Base-by-base conservation (phyloP, 2,888 invertebrate species). In the Drosophila buzzatii region DNA sequence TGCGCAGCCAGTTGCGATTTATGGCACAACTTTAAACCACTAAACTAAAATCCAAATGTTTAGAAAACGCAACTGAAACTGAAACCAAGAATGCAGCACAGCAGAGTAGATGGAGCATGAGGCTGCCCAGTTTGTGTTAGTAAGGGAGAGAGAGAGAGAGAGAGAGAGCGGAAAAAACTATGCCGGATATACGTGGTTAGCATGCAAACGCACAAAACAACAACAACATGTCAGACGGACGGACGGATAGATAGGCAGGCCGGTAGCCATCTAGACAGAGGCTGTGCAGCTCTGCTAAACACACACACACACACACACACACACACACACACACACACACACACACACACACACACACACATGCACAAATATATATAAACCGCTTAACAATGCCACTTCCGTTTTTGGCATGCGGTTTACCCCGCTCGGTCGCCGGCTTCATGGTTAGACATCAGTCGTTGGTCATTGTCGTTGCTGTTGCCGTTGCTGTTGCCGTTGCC, bases 381-480 rank as follows among this genome's bases (percentile, higher is more conserved):
- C 86, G 86, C 90, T 90, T 90, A 86, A 86, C 86, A 86, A 90
- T 88, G 90, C 90, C 90, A 86, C 90, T 86, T 86, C 86, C 86
- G 86, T 82, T 88, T 86, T 85, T 88, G 90, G 86, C 85, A 86
- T 86, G 85, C 83, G 85, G 90, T 87, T 85, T 82, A 70, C 89
- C 89, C 82, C 70, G 79, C 76, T 71, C 69, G 65, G 70, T 63
- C 73, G 70, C 71, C 74, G 75, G 80, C 70, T 72, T 76, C 73
- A 64, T 79, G 76, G 86, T 84, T 83, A 69, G 86, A 69, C 73
- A 85, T 73, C 81, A 76, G 80, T 73, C 65, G 62, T 60, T 65
- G 80, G 76, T 67, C 77, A 77, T 77, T 75, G 70, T 66, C 63
- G 56, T 79, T 59, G 62, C 58, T 44, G 49, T 52, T 75, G 64